Evolutionary conservation across 1,140 invertebrate genomes (phyloP).

Genomic region (Delia radicum): DNA sequence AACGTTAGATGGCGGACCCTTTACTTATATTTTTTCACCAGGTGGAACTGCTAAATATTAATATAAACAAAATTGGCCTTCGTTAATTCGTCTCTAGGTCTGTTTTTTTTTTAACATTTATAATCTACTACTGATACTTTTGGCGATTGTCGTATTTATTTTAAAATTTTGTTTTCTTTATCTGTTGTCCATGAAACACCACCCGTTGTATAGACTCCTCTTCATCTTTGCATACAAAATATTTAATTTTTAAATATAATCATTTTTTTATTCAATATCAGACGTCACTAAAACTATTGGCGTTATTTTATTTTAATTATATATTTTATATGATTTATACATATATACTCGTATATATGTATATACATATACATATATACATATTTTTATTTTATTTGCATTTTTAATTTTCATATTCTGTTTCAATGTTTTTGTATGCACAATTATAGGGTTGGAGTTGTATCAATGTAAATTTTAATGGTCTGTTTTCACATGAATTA

Average conservation of each 20-base stretch:
- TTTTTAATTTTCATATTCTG: background rate
- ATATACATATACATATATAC: too few relatives aligned
- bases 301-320: background rate
- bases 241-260: background rate
- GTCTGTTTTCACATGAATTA: too few relatives aligned
- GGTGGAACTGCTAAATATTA: background rate
- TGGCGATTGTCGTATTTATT: too few relatives aligned
- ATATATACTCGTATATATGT: too few relatives aligned
- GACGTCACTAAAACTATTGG: background rate
- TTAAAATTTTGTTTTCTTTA: too few relatives aligned
- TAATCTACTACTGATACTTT: background rate
- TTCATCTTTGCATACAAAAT: background rate
- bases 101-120: background rate
- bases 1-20: too few relatives aligned
- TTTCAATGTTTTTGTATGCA: background rate
- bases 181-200: background rate
- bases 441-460: background rate
- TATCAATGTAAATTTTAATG: too few relatives aligned
- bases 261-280: background rate
- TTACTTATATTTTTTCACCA: background rate
- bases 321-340: background rate
- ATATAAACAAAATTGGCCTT: conserved; percentile 11
- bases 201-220: background rate
- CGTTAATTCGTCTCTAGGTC: background rate
- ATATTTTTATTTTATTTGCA: too few relatives aligned